phyloP scores from a whole-genome alignment of 2,797 vertebrate species.

The Chelidonichthys spinosus region DNA sequence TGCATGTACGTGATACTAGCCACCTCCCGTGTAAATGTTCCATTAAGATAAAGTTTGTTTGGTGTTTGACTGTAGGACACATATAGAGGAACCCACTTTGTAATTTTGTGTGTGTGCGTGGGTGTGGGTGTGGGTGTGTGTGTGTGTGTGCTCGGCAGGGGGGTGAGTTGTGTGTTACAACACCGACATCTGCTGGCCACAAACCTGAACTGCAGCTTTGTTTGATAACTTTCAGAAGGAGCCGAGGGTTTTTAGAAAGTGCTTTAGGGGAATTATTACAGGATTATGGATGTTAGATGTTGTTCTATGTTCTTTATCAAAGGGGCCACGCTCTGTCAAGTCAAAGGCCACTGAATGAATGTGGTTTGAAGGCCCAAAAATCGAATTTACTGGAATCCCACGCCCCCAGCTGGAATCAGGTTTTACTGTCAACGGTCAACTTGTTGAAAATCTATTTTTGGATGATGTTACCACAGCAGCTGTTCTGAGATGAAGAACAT shows the following conservation, averaged over 20 bases:
- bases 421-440: neutral
- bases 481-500: neutral
- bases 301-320: constrained; percentile 18
- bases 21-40: too few species aligned
- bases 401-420: neutral
- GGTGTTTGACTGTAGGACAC: neutral
- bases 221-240: neutral
- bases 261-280: constrained; percentile 30
- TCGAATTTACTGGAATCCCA: neutral
- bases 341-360: neutral
- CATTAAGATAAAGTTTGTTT: neutral
- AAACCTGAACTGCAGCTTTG: constrained; percentile 40
- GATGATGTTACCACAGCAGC: neutral
- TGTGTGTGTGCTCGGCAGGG: neutral
- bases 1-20: too few species aligned
- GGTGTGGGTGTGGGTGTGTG: too few species aligned
- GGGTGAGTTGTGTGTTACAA: constrained; percentile 29
- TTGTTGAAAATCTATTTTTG: neutral
- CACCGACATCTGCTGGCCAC: constrained; percentile 71
- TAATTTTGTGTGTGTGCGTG: neutral
- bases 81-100: too few species aligned
- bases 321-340: neutral
- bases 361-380: neutral
- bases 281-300: constrained; percentile 29
- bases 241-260: neutral